Base-by-base conservation (phyloP, 2,113 vertebrate species). In the Dipodomys merriami region DNA sequence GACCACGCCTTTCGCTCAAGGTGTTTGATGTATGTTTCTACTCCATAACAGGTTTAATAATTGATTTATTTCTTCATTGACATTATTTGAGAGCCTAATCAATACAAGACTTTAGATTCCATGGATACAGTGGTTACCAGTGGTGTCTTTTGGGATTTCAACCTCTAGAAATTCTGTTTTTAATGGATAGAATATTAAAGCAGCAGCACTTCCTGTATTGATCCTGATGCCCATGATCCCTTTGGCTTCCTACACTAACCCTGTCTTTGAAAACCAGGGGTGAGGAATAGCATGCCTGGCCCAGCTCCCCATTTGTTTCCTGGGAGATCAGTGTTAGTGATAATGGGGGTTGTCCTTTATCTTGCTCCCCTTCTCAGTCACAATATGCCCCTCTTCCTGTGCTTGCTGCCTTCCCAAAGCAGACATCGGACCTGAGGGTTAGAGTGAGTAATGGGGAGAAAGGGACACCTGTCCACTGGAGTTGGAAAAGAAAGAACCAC, bases 221-320 rank as follows among this genome's bases (percentile, higher is more conserved):
- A 88, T 83, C 97, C 97, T 98, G 97, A 97, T 98, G 95, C 98
- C 97, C 33, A 80, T 88, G 46, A 83, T 95, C 94, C 98, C 76
- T 23, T 95, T 68, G 92, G 97, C 35, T 95, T 96, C 13, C 86
- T 98, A 64, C 97, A 98, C 84, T 97, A 98, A 96, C 91, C 98
- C 95, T 97, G 98, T 98, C 97, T 98, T 98, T 96, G 91, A 95
- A 96, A 95, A 65, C 23, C 25, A 12, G 7, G 12, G n/a, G 8
- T 46, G 5, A 39, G 22, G 39, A 72, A n/a, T 64, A 29, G 69
- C 27, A 10, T 71, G 29, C 65, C 80, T 77, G 44, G 29, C 49
- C 25, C 11, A 25, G 8, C 19, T 81, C 44, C 29, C 44, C 3
- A 22, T 20, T 4, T 81, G 2, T 53, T 72, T 79, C 53, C 35